Base-by-base conservation (phyloP, 2,113 vertebrate species). In the Oxygymnocypris stewartii region DNA sequence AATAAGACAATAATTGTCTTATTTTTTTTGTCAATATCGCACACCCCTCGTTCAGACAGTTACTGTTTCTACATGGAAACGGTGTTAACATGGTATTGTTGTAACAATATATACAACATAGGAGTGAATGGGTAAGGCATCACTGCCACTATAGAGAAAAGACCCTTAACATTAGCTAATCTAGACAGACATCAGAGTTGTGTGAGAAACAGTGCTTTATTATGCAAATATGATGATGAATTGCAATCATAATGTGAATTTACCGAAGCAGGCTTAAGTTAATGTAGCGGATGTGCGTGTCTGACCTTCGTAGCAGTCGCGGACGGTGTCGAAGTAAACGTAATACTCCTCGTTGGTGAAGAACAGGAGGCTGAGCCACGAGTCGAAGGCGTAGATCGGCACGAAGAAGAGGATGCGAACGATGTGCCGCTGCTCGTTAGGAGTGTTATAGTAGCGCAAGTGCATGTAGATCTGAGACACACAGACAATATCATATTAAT, bases 271-370 rank as follows among this genome's bases (percentile, higher is more conserved):
- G 16, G 4, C 51, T 6, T 54, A 2, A 54, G 49, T 31, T 31
- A 31, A 31, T 31, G 28, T 31, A 31, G 28, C 28, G 28, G 57
- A 23, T 9, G 57, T n/a, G 20, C 8, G 20, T 16, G 49, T n/a
- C 94, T 95, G 92, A 99, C 98, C 98, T 92, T 99, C 98, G 0
- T 99, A 99, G 94, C 98, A 99, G 94, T 99, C 98, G 6, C 98
- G 93, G 82, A 99, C 93, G 0, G 98, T 99, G 92, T 97, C 96
- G 0, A 99, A 99, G 96, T 99, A 99, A 86, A 99, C 97, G 23
- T 99, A 99, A 96, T 97, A 99, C 93, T 99, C 97, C 93, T 99
- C 98, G 4, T 99, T 99, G 93, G 98, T 99, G 95, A 99, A 99
- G 95, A 99, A 99, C 31, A 99, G 97, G 40, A 99, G 96, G 85